Base-by-base conservation (phyloP, 30 jellyfish, hydroid and myxozoan genomes). In the Mastigias papua region DNA sequence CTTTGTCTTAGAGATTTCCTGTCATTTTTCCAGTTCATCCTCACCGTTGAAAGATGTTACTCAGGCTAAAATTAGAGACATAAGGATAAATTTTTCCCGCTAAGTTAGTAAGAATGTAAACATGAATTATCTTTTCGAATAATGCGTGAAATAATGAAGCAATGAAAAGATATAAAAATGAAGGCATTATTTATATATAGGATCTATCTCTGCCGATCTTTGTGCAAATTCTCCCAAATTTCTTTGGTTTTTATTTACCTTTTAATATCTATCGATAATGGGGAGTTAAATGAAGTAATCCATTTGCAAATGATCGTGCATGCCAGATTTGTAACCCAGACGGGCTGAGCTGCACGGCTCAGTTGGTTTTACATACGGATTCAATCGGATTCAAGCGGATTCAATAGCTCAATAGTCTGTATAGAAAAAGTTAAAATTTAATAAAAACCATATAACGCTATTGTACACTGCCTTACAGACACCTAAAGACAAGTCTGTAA, bases 301-400 rank as follows among this genome's bases (percentile, higher is more conserved):
- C 57, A 54, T 0, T 5, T 26, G 78, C 77, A 31, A 77, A 77
- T 58, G 34, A 25, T 77, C 88, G 88, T 77, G 88, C 37, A 60
- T 33, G 78, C 78, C 88, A 77, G 88, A 57, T 77, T 58, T 61
- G 42, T 3, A 63, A 66, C 88, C 78, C 32, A 77, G 88, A 77
- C 88, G 31, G 78, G 21, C 88, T 77, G 75, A 77, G 57, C 88
- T 62, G 10, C 34, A 19, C 64, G 64, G 88, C 64, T 77, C 88
- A 60, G 64, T 77, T 77, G 78, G 78, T 77, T 77, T 77, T 77
- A 49, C 78, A n/a, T 33, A 16, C 22, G 73, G 74, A 50, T 76
- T 46, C 51, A 2, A 58, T 28, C 67, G 60, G 60, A 46, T 65
- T 65, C 27, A 10, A 34, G 21, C 77, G 27, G 8, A 20, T n/a